phyloP scores from a whole-genome alignment of 2,888 invertebrate species.

The Drosophila borealis region DNA sequence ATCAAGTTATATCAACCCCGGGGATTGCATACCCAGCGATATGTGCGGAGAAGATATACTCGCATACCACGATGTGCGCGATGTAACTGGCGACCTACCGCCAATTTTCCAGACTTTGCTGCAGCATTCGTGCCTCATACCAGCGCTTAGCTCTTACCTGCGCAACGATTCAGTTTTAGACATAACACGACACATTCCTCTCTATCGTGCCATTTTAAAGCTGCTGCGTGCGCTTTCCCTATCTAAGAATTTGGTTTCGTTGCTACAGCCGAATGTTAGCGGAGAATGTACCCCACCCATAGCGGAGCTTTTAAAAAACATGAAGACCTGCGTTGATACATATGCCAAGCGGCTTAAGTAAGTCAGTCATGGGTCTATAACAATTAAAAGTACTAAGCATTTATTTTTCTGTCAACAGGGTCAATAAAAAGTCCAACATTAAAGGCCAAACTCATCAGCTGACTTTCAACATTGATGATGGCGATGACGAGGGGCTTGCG shows the following conservation, averaged over 20 bases:
- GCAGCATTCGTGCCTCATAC: constrained; percentile 93
- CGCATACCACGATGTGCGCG: constrained; percentile 84
- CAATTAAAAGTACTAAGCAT: neutral
- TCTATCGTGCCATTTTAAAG: constrained; percentile 94
- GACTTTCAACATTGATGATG: constrained; percentile 87
- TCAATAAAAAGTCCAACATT: constrained; percentile 87
- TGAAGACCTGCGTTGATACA: constrained; percentile 96
- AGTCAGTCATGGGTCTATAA: constrained; percentile 56
- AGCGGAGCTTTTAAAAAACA: constrained; percentile 91
- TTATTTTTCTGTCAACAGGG: constrained; percentile 84
- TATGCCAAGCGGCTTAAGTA: constrained; percentile 94
- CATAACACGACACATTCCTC: constrained; percentile 98
- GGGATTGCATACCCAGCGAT: constrained; percentile 86
- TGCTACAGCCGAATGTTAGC: constrained; percentile 87
- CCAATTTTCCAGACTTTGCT: constrained; percentile 91
- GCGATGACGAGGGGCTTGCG: constrained; percentile 95
- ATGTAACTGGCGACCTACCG: constrained; percentile 87
- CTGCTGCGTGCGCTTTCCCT: constrained; percentile 91
- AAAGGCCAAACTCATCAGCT: constrained; percentile 85
- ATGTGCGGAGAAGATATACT: constrained; percentile 82
- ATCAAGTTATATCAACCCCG: constrained; percentile 94
- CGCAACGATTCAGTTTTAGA: constrained; percentile 98
- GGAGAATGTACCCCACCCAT: constrained; percentile 87
- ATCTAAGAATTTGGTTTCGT: constrained; percentile 87
- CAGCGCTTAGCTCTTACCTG: constrained; percentile 95